These are phyloP conservation scores for Harpagus bidentatus DNA, from an alignment of 2,113 vertebrate genomes.

Conservation along the genomic window DNA sequence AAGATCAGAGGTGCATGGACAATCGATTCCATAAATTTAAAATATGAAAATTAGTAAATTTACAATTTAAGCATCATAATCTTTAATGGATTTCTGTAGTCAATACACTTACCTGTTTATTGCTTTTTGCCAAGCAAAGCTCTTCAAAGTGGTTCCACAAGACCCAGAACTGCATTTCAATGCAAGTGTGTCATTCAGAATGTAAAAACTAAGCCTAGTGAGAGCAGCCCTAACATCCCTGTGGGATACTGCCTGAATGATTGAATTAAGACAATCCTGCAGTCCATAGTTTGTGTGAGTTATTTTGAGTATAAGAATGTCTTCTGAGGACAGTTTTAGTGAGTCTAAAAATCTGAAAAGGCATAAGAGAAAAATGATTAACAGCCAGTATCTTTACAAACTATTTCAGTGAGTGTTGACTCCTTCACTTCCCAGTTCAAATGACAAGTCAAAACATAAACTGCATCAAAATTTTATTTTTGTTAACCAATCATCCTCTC, in stretches of 20 bases:
- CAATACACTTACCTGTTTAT: constrained; percentile 79
- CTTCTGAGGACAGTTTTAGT: constrained; percentile 79
- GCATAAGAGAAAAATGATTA: not conserved
- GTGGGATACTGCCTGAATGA: constrained; percentile 82
- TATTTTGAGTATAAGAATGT: constrained; percentile 74
- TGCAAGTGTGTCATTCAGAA: constrained; percentile 84
- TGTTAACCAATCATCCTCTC: not conserved
- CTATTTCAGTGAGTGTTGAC: not conserved
- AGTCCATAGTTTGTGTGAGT: constrained; percentile 75
- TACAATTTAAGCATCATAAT: not conserved
- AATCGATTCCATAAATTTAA: not conserved
- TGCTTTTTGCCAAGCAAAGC: constrained; percentile 80
- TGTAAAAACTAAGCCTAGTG: constrained; percentile 83
- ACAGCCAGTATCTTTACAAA: not conserved
- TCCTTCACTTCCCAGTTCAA: not conserved
- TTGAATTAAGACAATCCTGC: constrained; percentile 80
- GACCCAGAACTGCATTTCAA: constrained; percentile 66
- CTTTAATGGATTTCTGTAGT: not conserved
- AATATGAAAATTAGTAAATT: not conserved
- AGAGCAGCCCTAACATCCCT: constrained; percentile 82
- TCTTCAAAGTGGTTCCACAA: constrained; percentile 71
- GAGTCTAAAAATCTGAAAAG: constrained; percentile 79
- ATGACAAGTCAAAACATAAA: not conserved
- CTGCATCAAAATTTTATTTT: not conserved
- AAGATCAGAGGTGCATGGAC: not conserved